Percentiles rank a stretch among this genome's conserved stretches.
Conservation (phyloP, 2,888 invertebrate species). For the Cryptus viduatorius region DNA sequence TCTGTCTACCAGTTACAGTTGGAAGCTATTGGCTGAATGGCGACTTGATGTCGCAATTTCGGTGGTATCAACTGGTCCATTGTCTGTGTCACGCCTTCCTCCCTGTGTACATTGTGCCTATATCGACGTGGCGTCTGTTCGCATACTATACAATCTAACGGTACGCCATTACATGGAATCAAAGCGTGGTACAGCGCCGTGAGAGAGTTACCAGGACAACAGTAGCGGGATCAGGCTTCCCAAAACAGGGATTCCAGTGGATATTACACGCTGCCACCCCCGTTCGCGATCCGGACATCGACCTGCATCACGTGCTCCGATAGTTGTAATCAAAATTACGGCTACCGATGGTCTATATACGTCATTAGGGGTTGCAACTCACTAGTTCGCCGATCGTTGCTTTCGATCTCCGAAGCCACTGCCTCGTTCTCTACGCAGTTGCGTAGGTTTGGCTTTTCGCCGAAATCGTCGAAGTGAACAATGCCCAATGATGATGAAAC, state of each 20-base stretch:
- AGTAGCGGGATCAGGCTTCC: conserved; percentile 68
- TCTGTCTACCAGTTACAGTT: background rate
- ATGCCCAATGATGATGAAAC: background rate
- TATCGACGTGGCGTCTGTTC: conserved; percentile 32
- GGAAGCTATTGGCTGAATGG: conserved; percentile 46
- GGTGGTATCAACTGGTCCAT: conserved; percentile 68
- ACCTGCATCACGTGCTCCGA: conserved; percentile 67
- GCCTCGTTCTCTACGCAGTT: background rate
- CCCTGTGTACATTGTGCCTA: conserved; percentile 49
- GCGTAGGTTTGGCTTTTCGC: background rate
- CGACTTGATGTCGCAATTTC: conserved; percentile 69
- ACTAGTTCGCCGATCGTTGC: background rate
- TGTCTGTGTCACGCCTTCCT: conserved; percentile 60
- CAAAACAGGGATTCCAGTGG: conserved; percentile 73
- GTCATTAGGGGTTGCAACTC: conserved; percentile 22
- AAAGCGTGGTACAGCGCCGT: conserved; percentile 10
- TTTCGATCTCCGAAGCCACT: background rate
- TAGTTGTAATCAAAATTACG: conserved; percentile 76
- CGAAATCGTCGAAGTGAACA: background rate
- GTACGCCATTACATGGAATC: conserved; percentile 34
- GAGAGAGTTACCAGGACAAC: conserved; percentile 34
- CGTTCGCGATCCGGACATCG: conserved; percentile 53
- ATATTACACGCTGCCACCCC: conserved; percentile 73
- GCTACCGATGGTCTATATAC: conserved; percentile 40
- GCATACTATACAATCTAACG: conserved; percentile 21